Evolutionary conservation across 92 coral and sea anemone genomes (phyloP).

Genomic region (Anthopleura xanthogrammica): DNA sequence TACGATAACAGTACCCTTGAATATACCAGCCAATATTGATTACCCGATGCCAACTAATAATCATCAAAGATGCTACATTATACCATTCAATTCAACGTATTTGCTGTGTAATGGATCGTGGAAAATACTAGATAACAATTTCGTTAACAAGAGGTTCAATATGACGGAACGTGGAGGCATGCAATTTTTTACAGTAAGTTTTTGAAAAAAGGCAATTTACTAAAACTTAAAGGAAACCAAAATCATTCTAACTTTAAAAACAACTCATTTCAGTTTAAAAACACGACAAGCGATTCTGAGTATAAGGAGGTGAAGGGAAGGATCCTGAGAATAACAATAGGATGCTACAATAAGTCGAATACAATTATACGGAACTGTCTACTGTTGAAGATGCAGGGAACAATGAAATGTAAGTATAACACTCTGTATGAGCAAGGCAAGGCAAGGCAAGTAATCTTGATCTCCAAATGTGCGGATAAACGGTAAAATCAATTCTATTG

Average conservation of each 20-base stretch:
- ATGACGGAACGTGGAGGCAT: background rate
- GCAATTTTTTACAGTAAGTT: background rate
- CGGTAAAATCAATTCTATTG: too few relatives aligned
- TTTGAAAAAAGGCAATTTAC: background rate
- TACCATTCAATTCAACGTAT: background rate
- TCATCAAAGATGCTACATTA: background rate
- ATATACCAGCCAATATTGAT: background rate
- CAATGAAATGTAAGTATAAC: background rate
- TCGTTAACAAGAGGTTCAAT: background rate
- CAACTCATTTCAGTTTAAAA: background rate
- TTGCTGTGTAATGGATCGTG: background rate
- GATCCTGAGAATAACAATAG: background rate
- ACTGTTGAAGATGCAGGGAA: conserved; percentile 1
- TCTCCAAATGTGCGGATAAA: too few relatives aligned
- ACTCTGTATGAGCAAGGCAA: background rate
- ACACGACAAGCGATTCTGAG: background rate
- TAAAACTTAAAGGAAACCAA: too few relatives aligned
- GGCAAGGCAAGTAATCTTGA: background rate
- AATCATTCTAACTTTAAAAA: background rate
- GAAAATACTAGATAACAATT: background rate
- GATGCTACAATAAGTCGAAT: background rate
- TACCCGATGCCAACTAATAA: background rate
- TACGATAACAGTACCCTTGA: background rate
- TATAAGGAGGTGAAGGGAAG: background rate
- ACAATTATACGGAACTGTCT: background rate